These are phyloP conservation scores for Hippocampus guttulatus DNA, from an alignment of 2,113 vertebrate species.

Conservation along the genomic window DNA sequence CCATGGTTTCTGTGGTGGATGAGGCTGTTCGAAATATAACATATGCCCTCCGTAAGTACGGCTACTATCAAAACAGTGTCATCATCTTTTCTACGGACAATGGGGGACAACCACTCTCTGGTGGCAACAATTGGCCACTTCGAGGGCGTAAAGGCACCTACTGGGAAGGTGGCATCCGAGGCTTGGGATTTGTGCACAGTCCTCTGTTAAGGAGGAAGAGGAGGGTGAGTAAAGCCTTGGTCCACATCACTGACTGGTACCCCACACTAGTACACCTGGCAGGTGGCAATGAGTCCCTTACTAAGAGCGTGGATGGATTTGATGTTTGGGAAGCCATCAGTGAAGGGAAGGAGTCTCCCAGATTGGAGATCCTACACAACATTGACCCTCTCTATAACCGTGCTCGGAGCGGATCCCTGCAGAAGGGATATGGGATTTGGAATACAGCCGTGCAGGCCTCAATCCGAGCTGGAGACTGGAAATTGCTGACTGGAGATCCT, in stretches of 20 bases:
- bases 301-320: slow-evolving; percentile 82
- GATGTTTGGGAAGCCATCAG: slow-evolving; percentile 90
- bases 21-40: slow-evolving; percentile 94
- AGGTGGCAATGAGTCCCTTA: slow-evolving; percentile 77
- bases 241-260: slow-evolving; percentile 98
- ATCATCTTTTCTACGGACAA: slow-evolving; percentile 95
- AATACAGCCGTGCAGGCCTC: slow-evolving; percentile 92
- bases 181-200: slow-evolving; percentile 93
- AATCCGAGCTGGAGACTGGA: slow-evolving; percentile 90
- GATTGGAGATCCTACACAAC: slow-evolving; percentile 92
- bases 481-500: slow-evolving; percentile 90
- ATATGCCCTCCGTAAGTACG: slow-evolving; percentile 88
- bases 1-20: slow-evolving; percentile 94
- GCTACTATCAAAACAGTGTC: slow-evolving; percentile 91
- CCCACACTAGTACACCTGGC: slow-evolving; percentile 88
- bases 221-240: slow-evolving; percentile 81
- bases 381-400: slow-evolving; percentile 93
- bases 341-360: slow-evolving; percentile 83
- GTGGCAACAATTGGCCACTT: slow-evolving; percentile 95
- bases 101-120: slow-evolving; percentile 89
- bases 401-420: slow-evolving; percentile 81
- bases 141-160: slow-evolving; percentile 95
- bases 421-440: slow-evolving; percentile 86
- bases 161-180: slow-evolving; percentile 93
- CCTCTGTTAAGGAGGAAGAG: slow-evolving; percentile 84